Evolutionary conservation across 1,140 invertebrate genomes (phyloP), one percentile per base, ranked within the genome.

Genomic region (Aphaenogaster floridana): DNA sequence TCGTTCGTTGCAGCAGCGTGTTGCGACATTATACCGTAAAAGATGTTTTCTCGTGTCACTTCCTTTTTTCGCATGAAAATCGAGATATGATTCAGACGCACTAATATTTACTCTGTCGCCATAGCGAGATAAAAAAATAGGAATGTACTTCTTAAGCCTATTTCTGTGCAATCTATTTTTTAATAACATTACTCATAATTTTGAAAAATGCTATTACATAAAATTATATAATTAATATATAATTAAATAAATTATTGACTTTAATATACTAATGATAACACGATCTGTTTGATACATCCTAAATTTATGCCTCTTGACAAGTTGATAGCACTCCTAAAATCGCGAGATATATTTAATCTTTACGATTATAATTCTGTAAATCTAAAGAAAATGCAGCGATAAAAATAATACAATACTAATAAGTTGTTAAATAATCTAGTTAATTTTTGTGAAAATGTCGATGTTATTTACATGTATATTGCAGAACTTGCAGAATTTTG

Each of bases 131-230:
- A 28, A 42, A 42, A 42, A 68, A 72, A 59, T 57, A 68, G 0
- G 11, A 6, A 42, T 69, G 11, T 9, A 21, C 1, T 66, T 39
- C 34, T 50, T 68, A 21, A 64, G 3, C 84, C 45, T 83, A 76
- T 59, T 79, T 84, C 57, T 34, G 8, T 42, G 45, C 85, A 72
- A 76, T 83, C 36, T 80, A 77, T 61, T 28, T 76, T 66, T 68
- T 21, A 28, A 61, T 36, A 48, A 64, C 1, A 36, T 64, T n/a
- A 15, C 39, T 28, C 9, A 34, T 9, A 21, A 39, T 11, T 78
- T 63, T 36, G 28, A 28, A 17, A 34, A 3, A 78, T 61, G 2
- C 21, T 57, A 36, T 39, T 39, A 21, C 3, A 8, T 39, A 39
- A 66, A 66, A 39, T 66, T 42, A 66, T n/a, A 3, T n/a, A 64